Conservation (phyloP, 2,113 vertebrate genomes). For the Myotis yumanensis region DNA sequence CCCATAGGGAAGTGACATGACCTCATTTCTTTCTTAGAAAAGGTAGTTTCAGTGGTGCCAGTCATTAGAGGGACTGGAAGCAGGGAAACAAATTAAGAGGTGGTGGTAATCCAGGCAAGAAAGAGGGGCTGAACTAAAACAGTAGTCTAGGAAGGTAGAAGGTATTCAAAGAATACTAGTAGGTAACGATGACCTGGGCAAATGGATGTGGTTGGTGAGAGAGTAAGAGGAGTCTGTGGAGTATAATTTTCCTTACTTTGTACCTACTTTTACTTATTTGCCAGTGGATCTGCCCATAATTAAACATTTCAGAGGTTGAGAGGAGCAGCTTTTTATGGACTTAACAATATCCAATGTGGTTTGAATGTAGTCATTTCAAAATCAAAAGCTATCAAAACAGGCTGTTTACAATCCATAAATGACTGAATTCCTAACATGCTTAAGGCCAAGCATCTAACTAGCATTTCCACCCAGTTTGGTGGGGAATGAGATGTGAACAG, state of each 20-base stretch:
- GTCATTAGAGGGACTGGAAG: neutral
- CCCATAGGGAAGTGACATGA: neutral
- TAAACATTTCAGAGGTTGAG: conserved; percentile 11
- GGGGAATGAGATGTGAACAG: neutral
- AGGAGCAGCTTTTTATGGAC: conserved; percentile 3
- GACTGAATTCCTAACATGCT: neutral
- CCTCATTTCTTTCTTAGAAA: conserved; percentile 52
- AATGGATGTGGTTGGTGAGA: neutral
- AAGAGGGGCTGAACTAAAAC: conserved; percentile 10
- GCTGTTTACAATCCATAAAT: conserved; percentile 42
- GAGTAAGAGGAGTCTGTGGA: neutral
- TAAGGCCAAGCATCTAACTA: neutral
- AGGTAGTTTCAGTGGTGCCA: neutral
- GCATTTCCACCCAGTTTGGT: conserved; percentile 21
- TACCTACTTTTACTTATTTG: neutral
- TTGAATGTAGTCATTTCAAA: conserved; percentile 45
- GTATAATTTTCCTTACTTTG: conserved; percentile 44
- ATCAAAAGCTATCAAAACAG: conserved; percentile 36
- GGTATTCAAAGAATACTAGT: neutral
- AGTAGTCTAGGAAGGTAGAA: neutral
- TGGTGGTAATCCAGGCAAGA: neutral
- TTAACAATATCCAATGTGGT: conserved; percentile 31
- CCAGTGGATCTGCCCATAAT: neutral
- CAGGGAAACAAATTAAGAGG: conserved; percentile 28
- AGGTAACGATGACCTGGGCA: neutral